Conservation (phyloP, 2,888 invertebrate species). For the Aquatica leii region DNA sequence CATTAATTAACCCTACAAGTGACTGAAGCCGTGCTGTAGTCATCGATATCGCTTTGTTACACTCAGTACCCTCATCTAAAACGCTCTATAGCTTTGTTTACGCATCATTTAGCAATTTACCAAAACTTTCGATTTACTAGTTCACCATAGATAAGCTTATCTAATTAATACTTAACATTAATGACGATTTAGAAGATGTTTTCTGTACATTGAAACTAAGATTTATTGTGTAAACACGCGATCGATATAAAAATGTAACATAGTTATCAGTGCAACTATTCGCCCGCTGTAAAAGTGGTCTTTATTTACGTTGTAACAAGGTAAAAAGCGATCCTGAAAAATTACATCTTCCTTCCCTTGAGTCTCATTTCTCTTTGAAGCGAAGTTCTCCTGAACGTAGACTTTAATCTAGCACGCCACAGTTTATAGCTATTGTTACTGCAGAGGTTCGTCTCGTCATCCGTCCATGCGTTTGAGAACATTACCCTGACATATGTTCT, state of each 20-base stretch:
- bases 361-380: conserved; percentile 34
- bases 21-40: conserved; percentile 5
- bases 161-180: not conserved
- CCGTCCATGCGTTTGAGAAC: conserved; percentile 48
- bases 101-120: conserved; percentile 12
- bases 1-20: not conserved
- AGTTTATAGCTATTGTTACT: conserved; percentile 45
- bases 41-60: conserved; percentile 8
- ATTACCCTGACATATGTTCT: conserved; percentile 52
- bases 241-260: conserved; percentile 1
- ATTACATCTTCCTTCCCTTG: conserved; percentile 34
- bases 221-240: no score
- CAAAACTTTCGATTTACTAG: conserved; percentile 7
- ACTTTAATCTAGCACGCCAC: conserved; percentile 45
- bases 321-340: conserved; percentile 39
- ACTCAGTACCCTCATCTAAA: conserved; percentile 7
- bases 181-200: not conserved
- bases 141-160: not conserved
- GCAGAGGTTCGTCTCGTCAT: conserved; percentile 51
- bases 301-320: conserved; percentile 39
- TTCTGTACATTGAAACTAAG: no score
- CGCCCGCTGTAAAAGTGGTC: conserved; percentile 33
- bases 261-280: conserved; percentile 32
- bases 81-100: conserved; percentile 5
- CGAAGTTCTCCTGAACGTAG: conserved; percentile 45